Percentiles rank a stretch among this genome's conserved stretches.
Conservation (phyloP, 1,140 invertebrate species). For the Apis cerana region DNA sequence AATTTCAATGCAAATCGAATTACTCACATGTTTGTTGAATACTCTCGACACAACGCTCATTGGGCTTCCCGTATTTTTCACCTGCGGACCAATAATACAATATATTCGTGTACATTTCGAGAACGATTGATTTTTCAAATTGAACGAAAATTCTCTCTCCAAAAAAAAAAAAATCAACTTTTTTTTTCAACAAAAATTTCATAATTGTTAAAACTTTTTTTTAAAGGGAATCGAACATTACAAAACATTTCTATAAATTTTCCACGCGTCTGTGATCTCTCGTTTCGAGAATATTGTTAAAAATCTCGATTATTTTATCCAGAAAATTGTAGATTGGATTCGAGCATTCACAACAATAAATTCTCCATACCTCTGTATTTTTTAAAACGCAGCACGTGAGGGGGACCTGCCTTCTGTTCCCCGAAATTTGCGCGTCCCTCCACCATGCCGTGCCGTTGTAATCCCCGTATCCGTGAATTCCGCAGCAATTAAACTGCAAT, state of each 20-base stretch:
- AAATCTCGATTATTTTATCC: too few species aligned
- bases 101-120: not conserved
- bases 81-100: slow-evolving; percentile 62
- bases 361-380: slow-evolving; percentile 72
- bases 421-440: slow-evolving; percentile 73
- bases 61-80: slow-evolving; percentile 78
- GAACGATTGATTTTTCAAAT: not conserved
- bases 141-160: not conserved
- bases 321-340: too few species aligned
- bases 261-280: too few species aligned
- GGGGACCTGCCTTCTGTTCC: slow-evolving; percentile 74
- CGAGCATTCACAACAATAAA: not conserved
- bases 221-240: too few species aligned
- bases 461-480: slow-evolving; percentile 80
- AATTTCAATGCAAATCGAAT: not conserved
- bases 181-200: too few species aligned
- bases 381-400: slow-evolving; percentile 80
- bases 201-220: too few species aligned
- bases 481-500: slow-evolving; percentile 83
- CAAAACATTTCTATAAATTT: too few species aligned
- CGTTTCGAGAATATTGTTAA: too few species aligned
- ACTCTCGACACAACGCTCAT: slow-evolving; percentile 78
- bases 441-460: slow-evolving; percentile 81
- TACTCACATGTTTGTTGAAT: slow-evolving; percentile 77
- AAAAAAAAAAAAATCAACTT: too few species aligned